Conservation (phyloP, 2,797 vertebrate genomes). For the Pseudochromis fuscus region DNA sequence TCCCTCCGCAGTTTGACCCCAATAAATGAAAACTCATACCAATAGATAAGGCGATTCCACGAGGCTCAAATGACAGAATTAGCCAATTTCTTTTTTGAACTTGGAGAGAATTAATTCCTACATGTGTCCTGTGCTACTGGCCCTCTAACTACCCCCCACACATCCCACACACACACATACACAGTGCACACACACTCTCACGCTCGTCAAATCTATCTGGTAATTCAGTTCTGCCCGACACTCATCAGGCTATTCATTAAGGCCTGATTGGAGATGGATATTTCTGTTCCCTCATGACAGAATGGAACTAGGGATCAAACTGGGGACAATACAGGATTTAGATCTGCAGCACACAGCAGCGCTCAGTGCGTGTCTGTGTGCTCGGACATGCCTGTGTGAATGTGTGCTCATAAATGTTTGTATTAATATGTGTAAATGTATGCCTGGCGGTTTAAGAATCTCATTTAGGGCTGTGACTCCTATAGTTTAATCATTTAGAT, state of each 20-base stretch:
- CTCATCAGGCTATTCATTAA: slow-evolving; percentile 84
- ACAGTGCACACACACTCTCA: slow-evolving; percentile 43
- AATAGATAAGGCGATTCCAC: slow-evolving; percentile 74
- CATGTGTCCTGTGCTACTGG: slow-evolving; percentile 81
- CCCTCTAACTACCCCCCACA: slow-evolving; percentile 60
- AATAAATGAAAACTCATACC: slow-evolving; percentile 76
- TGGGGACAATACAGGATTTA: slow-evolving; percentile 74
- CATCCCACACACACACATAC: slow-evolving; percentile 30
- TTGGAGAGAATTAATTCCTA: slow-evolving; percentile 78
- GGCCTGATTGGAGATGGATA: slow-evolving; percentile 83
- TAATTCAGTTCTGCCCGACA: slow-evolving; percentile 82
- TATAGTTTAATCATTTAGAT: slow-evolving; percentile 80
- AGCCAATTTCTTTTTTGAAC: slow-evolving; percentile 76
- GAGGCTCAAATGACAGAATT: slow-evolving; percentile 77
- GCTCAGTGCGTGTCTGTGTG: slow-evolving; percentile 37
- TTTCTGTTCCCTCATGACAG: slow-evolving; percentile 79
- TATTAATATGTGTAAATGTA: slow-evolving; percentile 73
- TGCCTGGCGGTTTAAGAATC: slow-evolving; percentile 67
- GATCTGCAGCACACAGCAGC: slow-evolving; percentile 54
- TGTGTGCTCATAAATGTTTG: slow-evolving; percentile 64
- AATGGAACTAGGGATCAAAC: slow-evolving; percentile 80
- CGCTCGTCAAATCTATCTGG: slow-evolving; percentile 75
- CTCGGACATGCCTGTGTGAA: slow-evolving; percentile 49
- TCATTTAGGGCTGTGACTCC: slow-evolving; percentile 68
- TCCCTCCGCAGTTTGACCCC: slow-evolving; percentile 67